These are phyloP conservation scores for Drosophila sordidula DNA, from an alignment of 2,888 invertebrate genomes.

Conservation along the genomic window DNA sequence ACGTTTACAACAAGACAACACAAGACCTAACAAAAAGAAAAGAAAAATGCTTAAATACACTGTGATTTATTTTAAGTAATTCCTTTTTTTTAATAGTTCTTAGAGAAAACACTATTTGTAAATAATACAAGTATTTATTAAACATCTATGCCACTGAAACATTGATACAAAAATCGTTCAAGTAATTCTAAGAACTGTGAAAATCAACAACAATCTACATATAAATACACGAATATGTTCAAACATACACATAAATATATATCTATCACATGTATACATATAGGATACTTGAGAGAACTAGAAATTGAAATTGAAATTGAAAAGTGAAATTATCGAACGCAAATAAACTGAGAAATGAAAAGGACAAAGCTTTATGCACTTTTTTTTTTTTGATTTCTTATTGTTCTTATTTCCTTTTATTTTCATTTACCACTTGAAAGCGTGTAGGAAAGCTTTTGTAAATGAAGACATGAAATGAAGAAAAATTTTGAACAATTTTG, in stretches of 20 bases:
- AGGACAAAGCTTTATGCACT: not conserved
- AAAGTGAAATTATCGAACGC: slow-evolving; percentile 8
- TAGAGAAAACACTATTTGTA: slow-evolving; percentile 38
- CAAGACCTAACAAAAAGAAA: slow-evolving; percentile 37
- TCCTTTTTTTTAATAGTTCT: slow-evolving; percentile 70
- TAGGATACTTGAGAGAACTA: not conserved
- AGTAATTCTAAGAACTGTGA: slow-evolving; percentile 15
- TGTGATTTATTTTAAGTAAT: slow-evolving; percentile 79
- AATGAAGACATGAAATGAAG: no score
- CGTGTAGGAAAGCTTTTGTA: no score
- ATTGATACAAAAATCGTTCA: slow-evolving; percentile 1
- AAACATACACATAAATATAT: not conserved
- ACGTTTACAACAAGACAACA: slow-evolving; percentile 17
- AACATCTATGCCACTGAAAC: slow-evolving; percentile 23
- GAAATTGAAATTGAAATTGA: not conserved
- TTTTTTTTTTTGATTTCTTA: slow-evolving; percentile 2
- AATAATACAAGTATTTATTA: slow-evolving; percentile 20
- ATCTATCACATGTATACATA: not conserved
- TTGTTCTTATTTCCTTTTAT: no score
- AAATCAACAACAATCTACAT: not conserved
- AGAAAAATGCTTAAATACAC: slow-evolving; percentile 71
- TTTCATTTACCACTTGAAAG: no score
- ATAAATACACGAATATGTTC: not conserved
- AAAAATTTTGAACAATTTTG: no score
- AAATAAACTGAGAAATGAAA: slow-evolving; percentile 25